phyloP scores from a whole-genome alignment of 2,797 vertebrate species.

The Ctenopoma kingsleyae region DNA sequence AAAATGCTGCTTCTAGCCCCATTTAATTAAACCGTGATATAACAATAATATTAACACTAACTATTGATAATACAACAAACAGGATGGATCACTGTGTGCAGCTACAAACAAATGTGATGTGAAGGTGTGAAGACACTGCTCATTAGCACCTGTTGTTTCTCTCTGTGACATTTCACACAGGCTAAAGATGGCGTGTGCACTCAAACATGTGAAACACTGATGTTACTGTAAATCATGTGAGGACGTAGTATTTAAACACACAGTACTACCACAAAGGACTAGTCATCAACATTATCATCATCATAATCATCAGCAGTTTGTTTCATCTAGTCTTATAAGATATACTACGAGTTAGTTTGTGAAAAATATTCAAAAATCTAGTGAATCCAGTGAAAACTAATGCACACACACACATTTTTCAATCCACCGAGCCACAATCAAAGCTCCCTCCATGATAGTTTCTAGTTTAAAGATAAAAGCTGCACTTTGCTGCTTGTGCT shows the following conservation, averaged over 20 bases:
- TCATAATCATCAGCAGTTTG: not conserved
- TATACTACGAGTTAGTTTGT: too few species aligned
- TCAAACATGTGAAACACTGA: not conserved
- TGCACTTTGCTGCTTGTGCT: not conserved
- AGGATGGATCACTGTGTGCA: not conserved
- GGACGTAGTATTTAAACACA: not conserved
- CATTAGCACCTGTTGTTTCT: constrained; percentile 35
- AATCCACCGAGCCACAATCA: too few species aligned
- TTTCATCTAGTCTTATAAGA: too few species aligned
- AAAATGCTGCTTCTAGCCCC: not conserved
- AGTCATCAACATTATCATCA: too few species aligned
- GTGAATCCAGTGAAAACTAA: too few species aligned
- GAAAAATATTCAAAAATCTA: too few species aligned
- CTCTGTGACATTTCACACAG: constrained; percentile 71
- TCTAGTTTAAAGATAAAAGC: not conserved
- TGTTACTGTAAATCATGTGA: not conserved
- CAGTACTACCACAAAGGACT: not conserved
- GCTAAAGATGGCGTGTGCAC: constrained; percentile 44
- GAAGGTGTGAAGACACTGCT: constrained; percentile 28
- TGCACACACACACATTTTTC: too few species aligned
- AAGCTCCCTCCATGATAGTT: not conserved
- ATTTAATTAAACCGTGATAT: not conserved
- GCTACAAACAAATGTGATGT: constrained; percentile 37
- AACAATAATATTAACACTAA: not conserved
- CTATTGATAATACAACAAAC: not conserved